These are phyloP conservation scores for Protonibea diacanthus DNA, from an alignment of 2,797 vertebrate genomes.

Conservation along the genomic window DNA sequence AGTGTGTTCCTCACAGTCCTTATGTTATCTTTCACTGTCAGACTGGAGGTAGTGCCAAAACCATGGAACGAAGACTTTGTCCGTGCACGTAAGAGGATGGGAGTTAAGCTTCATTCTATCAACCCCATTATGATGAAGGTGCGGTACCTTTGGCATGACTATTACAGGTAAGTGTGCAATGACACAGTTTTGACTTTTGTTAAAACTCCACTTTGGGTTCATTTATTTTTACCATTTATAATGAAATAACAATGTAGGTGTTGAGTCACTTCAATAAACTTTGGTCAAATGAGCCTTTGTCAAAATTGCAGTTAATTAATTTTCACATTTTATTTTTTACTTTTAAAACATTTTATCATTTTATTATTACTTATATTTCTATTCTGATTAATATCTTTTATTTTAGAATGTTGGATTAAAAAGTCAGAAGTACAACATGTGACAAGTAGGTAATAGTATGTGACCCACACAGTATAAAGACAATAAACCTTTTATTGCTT, in stretches of 20 bases:
- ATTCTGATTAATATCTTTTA: background rate
- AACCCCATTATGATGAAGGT: conserved; percentile 88
- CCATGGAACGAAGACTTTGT: conserved; percentile 89
- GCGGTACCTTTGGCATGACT: conserved; percentile 86
- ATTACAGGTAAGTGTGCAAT: conserved; percentile 85
- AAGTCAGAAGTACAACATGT: background rate
- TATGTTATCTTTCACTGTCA: conserved; percentile 65
- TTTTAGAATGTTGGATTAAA: background rate
- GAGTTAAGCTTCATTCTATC: conserved; percentile 85
- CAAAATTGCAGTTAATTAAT: background rate
- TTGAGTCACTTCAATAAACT: background rate
- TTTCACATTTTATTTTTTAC: background rate
- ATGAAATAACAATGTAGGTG: background rate
- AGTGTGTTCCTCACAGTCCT: background rate
- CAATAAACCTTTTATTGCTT: background rate
- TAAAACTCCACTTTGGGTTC: background rate
- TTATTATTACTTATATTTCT: too few relatives aligned
- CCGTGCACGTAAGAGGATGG: conserved; percentile 78
- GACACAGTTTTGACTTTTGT: background rate
- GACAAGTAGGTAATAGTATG: background rate
- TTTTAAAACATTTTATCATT: too few relatives aligned
- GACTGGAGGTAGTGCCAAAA: conserved; percentile 88
- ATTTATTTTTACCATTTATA: background rate
- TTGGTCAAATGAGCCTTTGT: background rate
- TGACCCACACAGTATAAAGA: background rate